Base-by-base conservation (phyloP, 2,113 vertebrate species). In the Malurus elegans region DNA sequence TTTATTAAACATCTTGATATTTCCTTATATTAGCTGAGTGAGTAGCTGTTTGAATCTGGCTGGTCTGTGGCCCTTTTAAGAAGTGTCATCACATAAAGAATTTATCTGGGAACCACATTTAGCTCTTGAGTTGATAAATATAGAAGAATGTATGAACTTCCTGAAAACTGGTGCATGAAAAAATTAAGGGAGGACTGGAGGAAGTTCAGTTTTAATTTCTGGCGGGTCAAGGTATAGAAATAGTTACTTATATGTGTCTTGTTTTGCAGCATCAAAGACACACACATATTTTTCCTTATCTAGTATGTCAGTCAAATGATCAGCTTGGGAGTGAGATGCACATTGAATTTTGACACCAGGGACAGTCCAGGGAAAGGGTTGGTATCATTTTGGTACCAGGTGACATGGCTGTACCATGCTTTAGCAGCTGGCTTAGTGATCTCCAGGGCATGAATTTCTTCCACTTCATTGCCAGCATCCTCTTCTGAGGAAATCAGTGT, bases 401-500 rank as follows among this genome's bases (percentile, higher is more conserved):
- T 58, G 93, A 56, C 36, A 13, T 8, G 66, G 38, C 74, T 21
- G 64, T 61, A 23, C 61, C 58, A 50, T 4, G 15, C 40, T 67
- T 92, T 3, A 12, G 79, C 83, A 91, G 90, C 94, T 83, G 91
- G 76, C 78, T 94, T 94, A 38, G 29, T 93, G 89, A 91, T 86
- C 75, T 93, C 82, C 8, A 87, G 86, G 94, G 96, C 73, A 87
- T 48, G 26, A 58, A 51, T 88, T 93, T 95, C 94, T 97, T 94
- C 95, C 92, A 94, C 92, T 92, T 82, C 84, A 79, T 73, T 97
- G 97, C 86, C 92, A 60, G 88, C 94, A 93, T 96, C 82, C 40
- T 94, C 94, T 97, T 97, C 95, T 3, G 51, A 96, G 95, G 96
- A 97, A 92, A 95, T 93, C 95, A 92, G 90, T 40, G 8, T 28